Evolutionary conservation across 37 sponge, comb jelly and placozoan genomes (phyloP).

Genomic region (Theonella swinhoei): DNA sequence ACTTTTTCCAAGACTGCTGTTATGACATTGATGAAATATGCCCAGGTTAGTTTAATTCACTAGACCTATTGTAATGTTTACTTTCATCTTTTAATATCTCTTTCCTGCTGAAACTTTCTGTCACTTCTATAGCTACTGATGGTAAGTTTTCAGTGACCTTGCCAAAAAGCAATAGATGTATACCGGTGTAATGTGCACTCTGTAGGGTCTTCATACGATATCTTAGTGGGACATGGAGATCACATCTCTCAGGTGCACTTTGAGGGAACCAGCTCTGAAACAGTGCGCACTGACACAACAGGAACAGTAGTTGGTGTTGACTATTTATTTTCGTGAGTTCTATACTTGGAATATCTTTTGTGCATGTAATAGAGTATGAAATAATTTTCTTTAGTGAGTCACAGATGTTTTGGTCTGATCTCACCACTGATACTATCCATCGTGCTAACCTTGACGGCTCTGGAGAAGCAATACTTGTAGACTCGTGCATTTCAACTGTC

Average conservation of each 20-base stretch:
- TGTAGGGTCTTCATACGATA: neutral
- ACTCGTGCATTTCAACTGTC: neutral
- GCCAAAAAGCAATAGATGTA: neutral
- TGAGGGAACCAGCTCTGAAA: neutral
- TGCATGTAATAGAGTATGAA: too few species aligned
- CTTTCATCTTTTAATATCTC: neutral
- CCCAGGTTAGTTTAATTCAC: neutral
- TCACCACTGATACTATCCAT: neutral
- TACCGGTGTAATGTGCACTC: too few species aligned
- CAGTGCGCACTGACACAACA: neutral
- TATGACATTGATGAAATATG: slow-evolving; percentile 12
- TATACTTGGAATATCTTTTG: too few species aligned
- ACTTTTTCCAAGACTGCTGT: slow-evolving; percentile 25
- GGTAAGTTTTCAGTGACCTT: too few species aligned
- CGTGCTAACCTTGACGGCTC: neutral
- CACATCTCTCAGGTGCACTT: neutral
- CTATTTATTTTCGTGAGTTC: neutral
- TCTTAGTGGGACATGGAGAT: neutral
- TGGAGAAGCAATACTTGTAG: neutral
- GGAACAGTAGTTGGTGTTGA: neutral
- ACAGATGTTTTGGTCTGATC: neutral
- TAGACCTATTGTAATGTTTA: neutral
- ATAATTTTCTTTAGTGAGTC: neutral
- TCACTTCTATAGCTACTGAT: neutral
- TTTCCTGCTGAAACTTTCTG: neutral